Base-by-base conservation (phyloP, 2,888 invertebrate species). In the Meteorus cinctellus region DNA sequence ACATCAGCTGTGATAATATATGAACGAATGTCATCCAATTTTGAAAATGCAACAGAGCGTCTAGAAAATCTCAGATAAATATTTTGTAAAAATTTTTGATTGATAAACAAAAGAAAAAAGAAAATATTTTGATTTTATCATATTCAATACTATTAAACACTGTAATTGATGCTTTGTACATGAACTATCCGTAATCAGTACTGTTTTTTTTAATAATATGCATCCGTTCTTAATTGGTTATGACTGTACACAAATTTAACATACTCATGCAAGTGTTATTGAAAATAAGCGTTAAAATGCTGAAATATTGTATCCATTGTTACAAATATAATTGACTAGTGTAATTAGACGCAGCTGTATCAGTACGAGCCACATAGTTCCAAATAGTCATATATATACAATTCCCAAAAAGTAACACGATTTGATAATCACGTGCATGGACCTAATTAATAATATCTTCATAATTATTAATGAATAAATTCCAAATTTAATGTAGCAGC, bases 1-100 rank as follows among this genome's bases (percentile, higher is more conserved):
- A 89, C 77, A 82, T 89, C 87, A 5, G 87, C 84, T 24, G 1
- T 24, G 68, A 89, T 82, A 5, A 87, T 62, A 74, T 87, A 88
- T 10, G 88, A 83, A 77, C 84, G 84, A 19, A 86, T 72, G 67
- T 86, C 83, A 60, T 86, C 89, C 29, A 84, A 75, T 77, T 89
- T 89, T 2, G 84, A 80, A 10, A 88, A 75, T 5, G 79, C 75
- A 68, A 79, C 82, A 12, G 81, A 81, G 31, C 85, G 79, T 77
- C 85, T 87, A 71, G 24, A 79, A 81, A 19, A 19, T 1, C 5
- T 55, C 4, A 6, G 2, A 55, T 19, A 5, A 55, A 10, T 19
- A 8, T 24, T 4, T 55, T 24, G 63, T 70, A 51, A 70, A 62
- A 73, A 72, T 51, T 19, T 74, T 75, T 10, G 41, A 67, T 73